Conservation (phyloP, 2,888 invertebrate species). For the Zygogramma bicolorata region DNA sequence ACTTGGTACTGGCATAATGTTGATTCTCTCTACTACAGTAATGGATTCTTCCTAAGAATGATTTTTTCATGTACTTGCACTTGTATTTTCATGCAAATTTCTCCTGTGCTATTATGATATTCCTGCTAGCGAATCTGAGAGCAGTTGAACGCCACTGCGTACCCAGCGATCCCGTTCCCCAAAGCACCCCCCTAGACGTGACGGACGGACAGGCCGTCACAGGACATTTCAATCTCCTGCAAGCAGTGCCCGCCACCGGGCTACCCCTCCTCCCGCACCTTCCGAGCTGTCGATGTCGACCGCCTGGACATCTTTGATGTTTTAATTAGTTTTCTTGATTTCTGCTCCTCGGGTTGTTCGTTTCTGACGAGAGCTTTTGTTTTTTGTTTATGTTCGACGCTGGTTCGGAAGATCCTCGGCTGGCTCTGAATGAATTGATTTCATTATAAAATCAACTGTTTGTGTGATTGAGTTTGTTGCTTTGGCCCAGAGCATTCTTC, state of each 20-base stretch:
- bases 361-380: constrained; percentile 41
- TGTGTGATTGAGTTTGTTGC: neutral
- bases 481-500: neutral
- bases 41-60: too few relatives aligned
- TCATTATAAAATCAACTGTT: constrained; percentile 2
- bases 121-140: neutral
- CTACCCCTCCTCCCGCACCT: constrained; percentile 21
- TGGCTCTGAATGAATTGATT: neutral
- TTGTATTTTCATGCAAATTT: too few relatives aligned
- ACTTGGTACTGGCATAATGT: too few relatives aligned
- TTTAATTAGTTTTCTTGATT: constrained; percentile 61
- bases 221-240: constrained; percentile 55
- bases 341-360: constrained; percentile 39
- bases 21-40: too few relatives aligned
- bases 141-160: neutral
- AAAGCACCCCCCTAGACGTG: constrained; percentile 41
- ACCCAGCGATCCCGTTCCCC: neutral
- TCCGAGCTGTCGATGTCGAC: constrained; percentile 47
- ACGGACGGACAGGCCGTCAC: constrained; percentile 56
- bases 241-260: constrained; percentile 25
- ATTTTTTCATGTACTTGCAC: too few relatives aligned
- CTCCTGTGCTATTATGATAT: neutral
- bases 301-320: constrained; percentile 60
- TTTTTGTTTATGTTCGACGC: constrained; percentile 25
- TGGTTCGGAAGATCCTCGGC: neutral